Evolutionary conservation across 2,797 vertebrate species (phyloP), one percentile per base, ranked within the genome.

Genomic region (Sebastes oblongus): DNA sequence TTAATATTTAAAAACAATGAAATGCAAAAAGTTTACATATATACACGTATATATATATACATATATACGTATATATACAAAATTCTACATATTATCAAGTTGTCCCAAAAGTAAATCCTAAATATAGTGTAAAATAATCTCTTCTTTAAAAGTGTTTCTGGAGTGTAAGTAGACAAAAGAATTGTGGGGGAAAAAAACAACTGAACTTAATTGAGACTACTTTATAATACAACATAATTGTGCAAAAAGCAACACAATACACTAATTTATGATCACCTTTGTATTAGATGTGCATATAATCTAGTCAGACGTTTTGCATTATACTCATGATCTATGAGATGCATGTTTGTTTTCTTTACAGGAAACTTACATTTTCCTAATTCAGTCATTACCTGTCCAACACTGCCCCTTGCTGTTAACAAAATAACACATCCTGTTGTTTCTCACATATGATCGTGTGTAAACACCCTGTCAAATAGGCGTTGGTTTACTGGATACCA

Each of bases 381-480:
- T 29, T 13, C 13, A 29, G 10, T 12, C 16, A 25, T 71, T 3
- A 25, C 3, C 34, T 75, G 80, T 34, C 22, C 75, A 86, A 90
- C 80, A 90, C 74, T 81, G 83, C 89, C 88, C 60, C 88, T 30
- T 62, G 27, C 65, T 85, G 86, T 70, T 6, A 27, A 66, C 8
- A 70, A 2, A 25, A 46, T 4, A 71, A 18, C 46, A 46, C 18
- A 22, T n/a, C 0, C 13, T 61, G n/a, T 7, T 16, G 12, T 50
- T 69, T 52, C 27, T 18, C 20, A 20, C 46, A 3, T 16, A 20
- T 18, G 30, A 24, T 32, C 29, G 13, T 6, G 11, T 42, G 4
- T 4, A 36, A 61, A 64, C 16, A 80, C 18, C 36, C 36, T 39
- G 36, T 39, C 14, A 39, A 14, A 39, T 39, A 39, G 5, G 12